These are phyloP conservation scores for Parazoanthus darwini DNA, from an alignment of 92 coral and sea anemone genomes.

Conservation along the genomic window DNA sequence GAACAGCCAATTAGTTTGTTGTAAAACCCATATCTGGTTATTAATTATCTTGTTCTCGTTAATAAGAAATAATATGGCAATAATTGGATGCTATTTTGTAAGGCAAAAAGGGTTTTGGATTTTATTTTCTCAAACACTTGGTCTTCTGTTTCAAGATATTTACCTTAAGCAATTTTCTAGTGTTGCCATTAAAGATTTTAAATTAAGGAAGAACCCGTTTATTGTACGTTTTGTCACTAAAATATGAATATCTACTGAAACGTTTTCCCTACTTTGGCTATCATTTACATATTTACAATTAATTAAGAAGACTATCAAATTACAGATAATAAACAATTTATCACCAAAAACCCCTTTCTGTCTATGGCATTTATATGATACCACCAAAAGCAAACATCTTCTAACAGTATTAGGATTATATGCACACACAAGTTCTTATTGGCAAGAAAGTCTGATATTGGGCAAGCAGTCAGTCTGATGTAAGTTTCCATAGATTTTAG, in stretches of 20 bases:
- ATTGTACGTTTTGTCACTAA: too few relatives aligned
- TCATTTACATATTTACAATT: too few relatives aligned
- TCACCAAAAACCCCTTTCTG: too few relatives aligned
- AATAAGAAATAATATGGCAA: not conserved
- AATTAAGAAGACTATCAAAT: too few relatives aligned
- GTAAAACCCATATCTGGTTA: not conserved
- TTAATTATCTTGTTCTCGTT: too few relatives aligned
- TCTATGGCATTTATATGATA: too few relatives aligned
- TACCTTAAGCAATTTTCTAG: not conserved
- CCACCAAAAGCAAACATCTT: not conserved
- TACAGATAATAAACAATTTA: too few relatives aligned
- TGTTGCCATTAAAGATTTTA: not conserved
- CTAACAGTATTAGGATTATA: not conserved
- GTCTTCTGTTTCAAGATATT: not conserved
- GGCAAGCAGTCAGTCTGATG: not conserved
- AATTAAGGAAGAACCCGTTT: too few relatives aligned
- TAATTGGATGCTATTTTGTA: not conserved
- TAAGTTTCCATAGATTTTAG: not conserved
- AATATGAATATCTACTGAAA: too few relatives aligned
- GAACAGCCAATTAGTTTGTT: not conserved
- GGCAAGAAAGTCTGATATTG: not conserved
- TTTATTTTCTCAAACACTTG: too few relatives aligned
- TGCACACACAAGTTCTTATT: not conserved
- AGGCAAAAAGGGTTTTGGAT: not conserved
- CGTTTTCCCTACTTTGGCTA: too few relatives aligned